A percentile compares a stretch with the other conserved stretches of the same genome.
Conservation (phyloP, 2,888 invertebrate species). For the Keiferia lycopersicella region DNA sequence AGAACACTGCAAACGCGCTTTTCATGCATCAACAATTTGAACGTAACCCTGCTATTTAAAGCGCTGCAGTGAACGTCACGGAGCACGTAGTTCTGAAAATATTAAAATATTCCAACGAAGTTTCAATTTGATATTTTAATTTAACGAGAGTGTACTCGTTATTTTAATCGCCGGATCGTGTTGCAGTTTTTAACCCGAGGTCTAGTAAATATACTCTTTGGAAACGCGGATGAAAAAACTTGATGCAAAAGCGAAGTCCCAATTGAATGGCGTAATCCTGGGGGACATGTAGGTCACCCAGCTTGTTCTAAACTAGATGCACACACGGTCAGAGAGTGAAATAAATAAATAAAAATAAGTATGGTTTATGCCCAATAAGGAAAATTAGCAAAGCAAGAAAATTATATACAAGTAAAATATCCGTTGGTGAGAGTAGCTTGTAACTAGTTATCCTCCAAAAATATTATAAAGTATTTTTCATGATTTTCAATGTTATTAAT, state of each 20-base stretch:
- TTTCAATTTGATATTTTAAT: neutral
- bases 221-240: neutral
- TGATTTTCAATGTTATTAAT: no score
- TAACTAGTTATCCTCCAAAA: no score
- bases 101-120: neutral
- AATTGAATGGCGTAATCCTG: constrained; percentile 1
- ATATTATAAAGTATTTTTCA: no score
- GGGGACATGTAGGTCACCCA: neutral
- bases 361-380: no score
- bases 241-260: neutral
- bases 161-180: neutral
- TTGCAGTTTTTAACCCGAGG: constrained; percentile 1
- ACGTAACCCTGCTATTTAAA: neutral
- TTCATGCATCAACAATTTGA: neutral
- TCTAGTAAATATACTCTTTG: neutral
- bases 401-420: no score
- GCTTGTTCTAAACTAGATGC: neutral
- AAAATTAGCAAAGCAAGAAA: no score
- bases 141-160: neutral
- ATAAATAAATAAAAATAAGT: no score
- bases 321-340: neutral
- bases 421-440: no score
- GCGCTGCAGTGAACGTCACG: neutral
- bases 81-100: neutral
- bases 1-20: neutral